These are phyloP conservation scores for Eristalis arbustorum DNA, from an alignment of 2,888 invertebrate species.

Conservation along the genomic window DNA sequence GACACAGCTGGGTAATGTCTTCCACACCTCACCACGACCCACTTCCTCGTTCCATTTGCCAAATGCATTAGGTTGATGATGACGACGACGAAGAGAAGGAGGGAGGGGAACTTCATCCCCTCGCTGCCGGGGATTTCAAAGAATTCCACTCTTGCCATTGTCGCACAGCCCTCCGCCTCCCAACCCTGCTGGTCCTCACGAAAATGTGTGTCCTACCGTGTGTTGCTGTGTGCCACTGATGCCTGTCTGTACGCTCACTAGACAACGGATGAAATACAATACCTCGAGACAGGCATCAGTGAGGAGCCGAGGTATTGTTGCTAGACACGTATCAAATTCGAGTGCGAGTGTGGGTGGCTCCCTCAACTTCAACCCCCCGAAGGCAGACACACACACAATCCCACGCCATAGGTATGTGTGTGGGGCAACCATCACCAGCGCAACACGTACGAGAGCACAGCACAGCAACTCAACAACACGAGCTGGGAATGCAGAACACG, in stretches of 20 bases:
- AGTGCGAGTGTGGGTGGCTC: neutral
- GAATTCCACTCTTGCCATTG: slow-evolving; percentile 23
- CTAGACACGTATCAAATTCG: slow-evolving; percentile 63
- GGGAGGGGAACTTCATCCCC: slow-evolving; percentile 9
- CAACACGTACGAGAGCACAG: slow-evolving; percentile 36
- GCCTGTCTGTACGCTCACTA: slow-evolving; percentile 40
- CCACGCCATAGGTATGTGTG: neutral
- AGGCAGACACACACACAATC: neutral
- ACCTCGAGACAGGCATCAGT: slow-evolving; percentile 52
- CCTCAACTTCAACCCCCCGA: slow-evolving; percentile 48
- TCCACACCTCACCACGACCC: slow-evolving; percentile 1
- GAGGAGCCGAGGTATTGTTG: slow-evolving; percentile 54
- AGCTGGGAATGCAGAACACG: neutral
- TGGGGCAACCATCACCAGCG: slow-evolving; percentile 61
- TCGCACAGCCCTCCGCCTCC: slow-evolving; percentile 11
- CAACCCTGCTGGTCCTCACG: neutral
- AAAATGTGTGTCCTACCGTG: neutral
- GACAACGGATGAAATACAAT: slow-evolving; percentile 56
- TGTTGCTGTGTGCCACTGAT: slow-evolving; percentile 25
- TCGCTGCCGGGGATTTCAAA: slow-evolving; percentile 49
- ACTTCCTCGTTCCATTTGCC: neutral
- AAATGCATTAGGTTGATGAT: slow-evolving; percentile 44
- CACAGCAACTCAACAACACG: neutral
- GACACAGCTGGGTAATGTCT: slow-evolving; percentile 54
- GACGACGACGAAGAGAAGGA: slow-evolving; percentile 30